Conservation (phyloP, 2,113 vertebrate species). For the Osmerus eperlanus region DNA sequence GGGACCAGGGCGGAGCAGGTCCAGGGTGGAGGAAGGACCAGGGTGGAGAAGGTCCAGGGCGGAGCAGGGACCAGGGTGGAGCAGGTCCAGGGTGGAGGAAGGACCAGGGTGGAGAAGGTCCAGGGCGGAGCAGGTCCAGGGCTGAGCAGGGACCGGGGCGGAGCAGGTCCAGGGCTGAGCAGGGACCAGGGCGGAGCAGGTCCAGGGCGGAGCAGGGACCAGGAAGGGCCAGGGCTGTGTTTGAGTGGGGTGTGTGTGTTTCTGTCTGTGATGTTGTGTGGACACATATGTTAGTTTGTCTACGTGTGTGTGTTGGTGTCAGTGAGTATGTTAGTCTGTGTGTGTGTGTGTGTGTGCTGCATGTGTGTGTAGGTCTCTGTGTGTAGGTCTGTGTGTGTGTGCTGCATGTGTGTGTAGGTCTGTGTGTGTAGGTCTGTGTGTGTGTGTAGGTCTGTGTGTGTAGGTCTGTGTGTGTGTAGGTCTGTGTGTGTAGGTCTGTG, state of each 20-base stretch:
- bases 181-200: constrained; percentile 16
- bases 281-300: too few species aligned
- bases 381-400: constrained; percentile 6
- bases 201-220: constrained; percentile 26
- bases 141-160: constrained; percentile 39
- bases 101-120: too few species aligned
- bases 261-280: too few species aligned
- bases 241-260: too few species aligned
- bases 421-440: too few species aligned
- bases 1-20: too few species aligned
- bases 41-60: constrained; percentile 32
- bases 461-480: constrained; percentile 10
- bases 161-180: constrained; percentile 13
- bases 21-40: constrained; percentile 10
- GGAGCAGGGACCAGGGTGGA: too few species aligned
- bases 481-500: too few species aligned
- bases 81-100: constrained; percentile 12
- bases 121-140: constrained; percentile 23
- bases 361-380: too few species aligned
- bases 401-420: neutral
- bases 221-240: constrained; percentile 35
- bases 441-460: too few species aligned
- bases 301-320: too few species aligned
- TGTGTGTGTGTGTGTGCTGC: constrained; percentile 13
- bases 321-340: too few species aligned